Percentiles rank a stretch among this genome's conserved stretches.
Conservation (phyloP, 2,797 vertebrate species). For the Myotis daubentonii region DNA sequence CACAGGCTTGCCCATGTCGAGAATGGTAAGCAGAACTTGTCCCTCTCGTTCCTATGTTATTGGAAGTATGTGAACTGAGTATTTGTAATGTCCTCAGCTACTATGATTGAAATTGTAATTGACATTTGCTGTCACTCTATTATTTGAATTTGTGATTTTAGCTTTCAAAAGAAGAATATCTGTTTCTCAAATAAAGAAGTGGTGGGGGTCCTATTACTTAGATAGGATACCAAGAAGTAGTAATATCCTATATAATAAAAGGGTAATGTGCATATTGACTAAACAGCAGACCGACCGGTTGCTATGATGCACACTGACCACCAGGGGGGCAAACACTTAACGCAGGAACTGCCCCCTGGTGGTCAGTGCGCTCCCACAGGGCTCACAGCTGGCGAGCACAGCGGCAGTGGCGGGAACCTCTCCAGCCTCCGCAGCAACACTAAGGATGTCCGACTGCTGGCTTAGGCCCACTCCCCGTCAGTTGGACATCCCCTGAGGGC, state of each 20-base stretch:
- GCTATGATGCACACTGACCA: too few relatives aligned
- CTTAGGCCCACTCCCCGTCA: too few relatives aligned
- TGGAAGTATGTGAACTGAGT: neutral
- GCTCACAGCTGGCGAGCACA: too few relatives aligned
- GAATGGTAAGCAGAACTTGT: constrained; percentile 88
- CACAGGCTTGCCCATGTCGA: constrained; percentile 98
- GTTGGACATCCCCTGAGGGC: too few relatives aligned
- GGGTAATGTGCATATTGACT: too few relatives aligned
- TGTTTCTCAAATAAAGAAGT: neutral
- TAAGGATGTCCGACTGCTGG: too few relatives aligned
- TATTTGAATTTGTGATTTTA: constrained; percentile 19
- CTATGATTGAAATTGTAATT: neutral
- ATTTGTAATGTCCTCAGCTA: neutral
- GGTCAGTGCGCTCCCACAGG: too few relatives aligned
- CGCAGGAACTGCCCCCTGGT: too few relatives aligned
- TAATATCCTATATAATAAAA: neutral
- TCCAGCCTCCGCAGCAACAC: too few relatives aligned
- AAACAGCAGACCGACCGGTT: rapidly evolving
- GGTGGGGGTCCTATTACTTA: neutral
- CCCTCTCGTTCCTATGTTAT: neutral
- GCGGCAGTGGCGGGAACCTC: too few relatives aligned
- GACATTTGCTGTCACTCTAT: neutral
- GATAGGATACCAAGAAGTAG: neutral
- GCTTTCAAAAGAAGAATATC: constrained; percentile 11
- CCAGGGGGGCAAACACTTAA: too few relatives aligned